Evolutionary conservation across 2,888 invertebrate species (phyloP), one percentile per base, ranked within the genome.

Genomic region (Ephialtes manifestator): DNA sequence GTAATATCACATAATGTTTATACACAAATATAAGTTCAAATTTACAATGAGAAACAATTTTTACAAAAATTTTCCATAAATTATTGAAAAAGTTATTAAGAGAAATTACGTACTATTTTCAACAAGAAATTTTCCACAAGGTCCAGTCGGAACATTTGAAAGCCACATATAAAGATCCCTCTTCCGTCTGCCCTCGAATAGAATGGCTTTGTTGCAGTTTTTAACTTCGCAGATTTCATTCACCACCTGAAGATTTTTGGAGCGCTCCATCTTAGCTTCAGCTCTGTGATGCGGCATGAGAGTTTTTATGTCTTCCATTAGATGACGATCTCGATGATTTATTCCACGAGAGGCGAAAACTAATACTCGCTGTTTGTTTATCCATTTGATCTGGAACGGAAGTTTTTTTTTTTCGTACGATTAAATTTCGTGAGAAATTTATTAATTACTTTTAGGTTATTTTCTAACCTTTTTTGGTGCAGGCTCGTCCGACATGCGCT

Each of bases 151-250:
- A 75, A 97, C 95, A 94, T 98, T 98, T 0, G 99, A 95, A 88
- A 98, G 93, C 99, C 99, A 99, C 95, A 99, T 95, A 93, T 99
- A 99, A 53, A 99, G 95, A 94, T 99, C 99, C 89, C 96, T 96
- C 94, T 98, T 98, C 89, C 97, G 98, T 81, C 99, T 96, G 4
- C 98, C 98, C 94, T 99, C 99, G 94, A 99, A 99, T 88, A 99
- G 96, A 86, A 99, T 95, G 71, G 98, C 97, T 94, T 99, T 99
- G 92, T 97, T 98, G 94, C 99, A 99, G 94, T 99, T 99, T 93
- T 98, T 99, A 97, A 99, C 98, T 95, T 98, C 98, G 94, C 98
- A 98, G 94, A 99, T 97, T 95, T 99, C 99, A 95, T 99, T 99
- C 0, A 99, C 96, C 0, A 98, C 96, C 92, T 97, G 96, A 5